Base-by-base conservation (phyloP, 2,888 invertebrate species). In the Pediacus dermestoides region DNA sequence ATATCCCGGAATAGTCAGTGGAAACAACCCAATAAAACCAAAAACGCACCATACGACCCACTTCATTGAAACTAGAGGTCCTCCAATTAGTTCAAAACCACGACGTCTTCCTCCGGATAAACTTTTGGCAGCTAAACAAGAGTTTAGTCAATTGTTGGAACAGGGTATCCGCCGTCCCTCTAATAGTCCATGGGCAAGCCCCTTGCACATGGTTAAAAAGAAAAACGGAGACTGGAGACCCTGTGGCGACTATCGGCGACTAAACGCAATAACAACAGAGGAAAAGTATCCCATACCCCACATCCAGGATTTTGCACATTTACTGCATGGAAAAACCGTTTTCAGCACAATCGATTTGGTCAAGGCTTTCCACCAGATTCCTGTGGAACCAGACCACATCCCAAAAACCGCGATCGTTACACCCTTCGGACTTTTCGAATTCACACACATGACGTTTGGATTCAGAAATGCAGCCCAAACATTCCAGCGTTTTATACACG, bases 291-390 rank as follows among this genome's bases (percentile, higher is more conserved):
- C 60, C 2, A 21, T 57, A 1, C 41, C 40, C 2, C 54, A 64
- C 39, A 55, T 69, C 3, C 52, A 63, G 9, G 64, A 66, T 39
- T 63, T 66, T 37, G 14, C 58, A 0, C 48, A 57, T 7, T 40
- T 36, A 4, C 41, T 67, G 0, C 16, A 37, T 8, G 59, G 56
- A 4, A 55, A 52, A 14, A 47, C 21, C 8, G 34, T 59, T 3
- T 64, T 61, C 34, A 52, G 53, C 1, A 60, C 46, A 1, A 34
- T 67, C 2, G 66, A 67, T 46, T 47, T 70, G 2, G 51, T 53
- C 0, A 48, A 55, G 23, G 66, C 69, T 0, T 72, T 61, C 39
- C 50, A 65, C 34, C 66, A 69, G 30, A 65, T 72, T 3, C 67
- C 64, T 2, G 31, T 55, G 2, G 32, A 39, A 2, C 23, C 38